Evolutionary conservation across 1,140 invertebrate species (phyloP), one percentile per base, ranked within the genome.

Genomic region (Brachionus rubens): DNA sequence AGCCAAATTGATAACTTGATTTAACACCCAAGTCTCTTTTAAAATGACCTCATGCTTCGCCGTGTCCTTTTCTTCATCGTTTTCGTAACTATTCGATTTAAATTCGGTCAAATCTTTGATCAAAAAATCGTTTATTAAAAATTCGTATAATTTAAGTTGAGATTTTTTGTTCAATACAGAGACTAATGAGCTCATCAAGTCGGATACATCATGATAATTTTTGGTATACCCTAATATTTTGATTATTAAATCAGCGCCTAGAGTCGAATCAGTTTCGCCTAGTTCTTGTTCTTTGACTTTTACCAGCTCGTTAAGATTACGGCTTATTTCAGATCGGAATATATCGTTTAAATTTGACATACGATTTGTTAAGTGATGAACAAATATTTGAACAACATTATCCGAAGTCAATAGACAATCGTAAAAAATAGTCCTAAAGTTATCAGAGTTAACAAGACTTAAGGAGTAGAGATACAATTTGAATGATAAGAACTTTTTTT

Each of bases 161-260:
- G 36, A 43, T 21, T 65, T 46, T 43, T 65, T 65, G 40, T 65
- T 65, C 12, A 65, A 36, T 2, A 65, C 59, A 19, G 36, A 65
- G 19, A 65, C n/a, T 12, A 41, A 7, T 2, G 16, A 43, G 24
- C 59, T 43, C 5, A 65, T 24, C 36, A 65, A 65, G 36, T 65
- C 59, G 59, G 59, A 65, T 24, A 65, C 12, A 26, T 65, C 59
- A 43, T 43, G 36, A 36, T 65, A 65, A 65, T 65, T 65, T 65
- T 65, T 65, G 2, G 40, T 26, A 43, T 46, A 43, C 10, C 10
- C 24, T 1, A 65, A 21, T 10, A 65, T 65, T 43, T 65, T 65
- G 40, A 65, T 65, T 1, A 65, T 24, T 36, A 65, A 26, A 65
- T 65, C 59, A 19, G 59, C 59, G 16, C 59, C 59, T 28, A 65